Evolutionary conservation across 2,113 vertebrate species (phyloP).

Genomic region (Meriones unguiculatus): DNA sequence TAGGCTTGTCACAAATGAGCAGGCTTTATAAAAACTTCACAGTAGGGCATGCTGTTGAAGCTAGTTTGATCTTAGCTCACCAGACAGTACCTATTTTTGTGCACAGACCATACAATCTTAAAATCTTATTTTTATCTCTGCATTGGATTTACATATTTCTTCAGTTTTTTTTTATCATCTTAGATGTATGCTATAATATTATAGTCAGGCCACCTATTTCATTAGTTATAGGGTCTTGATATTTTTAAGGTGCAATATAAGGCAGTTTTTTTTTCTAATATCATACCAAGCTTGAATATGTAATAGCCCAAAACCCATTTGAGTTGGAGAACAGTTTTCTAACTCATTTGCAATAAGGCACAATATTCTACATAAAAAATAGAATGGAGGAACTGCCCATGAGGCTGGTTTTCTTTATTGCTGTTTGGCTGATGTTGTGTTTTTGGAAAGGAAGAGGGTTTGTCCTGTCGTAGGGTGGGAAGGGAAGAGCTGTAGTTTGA

Average conservation of each 20-base stretch:
- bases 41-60: constrained; percentile 53
- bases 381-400: constrained; percentile 60
- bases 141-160: constrained; percentile 72
- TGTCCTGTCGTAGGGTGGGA: constrained; percentile 14
- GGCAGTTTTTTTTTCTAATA: constrained; percentile 55
- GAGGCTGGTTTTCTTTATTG: neutral
- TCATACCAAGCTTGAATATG: constrained; percentile 45
- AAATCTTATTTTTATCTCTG: constrained; percentile 59
- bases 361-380: constrained; percentile 58
- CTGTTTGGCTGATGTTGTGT: neutral
- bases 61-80: constrained; percentile 68
- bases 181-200: constrained; percentile 41
- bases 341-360: constrained; percentile 74
- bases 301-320: constrained; percentile 65
- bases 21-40: constrained; percentile 53
- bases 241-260: constrained; percentile 74
- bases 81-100: constrained; percentile 46
- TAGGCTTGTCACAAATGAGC: constrained; percentile 68
- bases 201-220: constrained; percentile 9
- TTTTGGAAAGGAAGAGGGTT: constrained; percentile 68
- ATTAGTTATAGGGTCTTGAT: constrained; percentile 54
- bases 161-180: constrained; percentile 15
- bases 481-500: constrained; percentile 33
- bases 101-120: constrained; percentile 66
- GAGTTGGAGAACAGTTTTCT: constrained; percentile 43